Conservation (phyloP, 1,140 invertebrate genomes). For the Cephus cinctus region DNA sequence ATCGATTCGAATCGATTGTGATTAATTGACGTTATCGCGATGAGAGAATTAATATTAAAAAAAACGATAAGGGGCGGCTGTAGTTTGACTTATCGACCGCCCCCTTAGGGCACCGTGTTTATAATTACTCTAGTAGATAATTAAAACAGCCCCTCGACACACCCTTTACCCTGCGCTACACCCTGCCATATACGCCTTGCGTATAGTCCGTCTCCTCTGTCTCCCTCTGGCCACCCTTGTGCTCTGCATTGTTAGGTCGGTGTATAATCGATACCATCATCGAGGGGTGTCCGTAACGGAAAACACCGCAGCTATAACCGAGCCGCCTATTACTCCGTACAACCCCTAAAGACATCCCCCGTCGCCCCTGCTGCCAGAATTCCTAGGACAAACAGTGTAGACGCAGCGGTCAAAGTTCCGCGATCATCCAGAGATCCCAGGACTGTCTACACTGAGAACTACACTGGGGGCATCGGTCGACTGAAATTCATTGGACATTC, state of each 20-base stretch:
- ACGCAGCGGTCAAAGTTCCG: too few species aligned
- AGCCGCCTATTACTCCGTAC: slow-evolving; percentile 6
- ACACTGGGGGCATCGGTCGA: too few species aligned
- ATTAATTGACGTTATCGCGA: too few species aligned
- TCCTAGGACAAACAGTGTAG: too few species aligned
- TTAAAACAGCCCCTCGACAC: slow-evolving; percentile 40
- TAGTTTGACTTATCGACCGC: slow-evolving; percentile 33
- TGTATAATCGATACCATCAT: slow-evolving; percentile 52
- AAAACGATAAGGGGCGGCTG: too few species aligned
- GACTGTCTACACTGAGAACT: too few species aligned
- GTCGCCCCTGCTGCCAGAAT: too few species aligned
- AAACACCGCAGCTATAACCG: slow-evolving; percentile 30
- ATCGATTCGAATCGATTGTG: too few species aligned
- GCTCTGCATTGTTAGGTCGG: slow-evolving; percentile 23
- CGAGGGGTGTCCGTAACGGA: slow-evolving; percentile 40
- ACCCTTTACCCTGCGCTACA: slow-evolving; percentile 18
- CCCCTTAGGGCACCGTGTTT: slow-evolving; percentile 20
- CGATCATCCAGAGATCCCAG: too few species aligned
- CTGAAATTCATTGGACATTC: too few species aligned
- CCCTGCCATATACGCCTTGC: slow-evolving; percentile 13
- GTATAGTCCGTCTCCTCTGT: slow-evolving; percentile 12
- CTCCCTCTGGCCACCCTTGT: background rate
- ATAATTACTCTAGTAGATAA: slow-evolving; percentile 45
- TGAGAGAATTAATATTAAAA: too few species aligned
- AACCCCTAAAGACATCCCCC: slow-evolving; percentile 19